Conservation (phyloP, 2,797 vertebrate species). For the Tympanoctomys barrerae region DNA sequence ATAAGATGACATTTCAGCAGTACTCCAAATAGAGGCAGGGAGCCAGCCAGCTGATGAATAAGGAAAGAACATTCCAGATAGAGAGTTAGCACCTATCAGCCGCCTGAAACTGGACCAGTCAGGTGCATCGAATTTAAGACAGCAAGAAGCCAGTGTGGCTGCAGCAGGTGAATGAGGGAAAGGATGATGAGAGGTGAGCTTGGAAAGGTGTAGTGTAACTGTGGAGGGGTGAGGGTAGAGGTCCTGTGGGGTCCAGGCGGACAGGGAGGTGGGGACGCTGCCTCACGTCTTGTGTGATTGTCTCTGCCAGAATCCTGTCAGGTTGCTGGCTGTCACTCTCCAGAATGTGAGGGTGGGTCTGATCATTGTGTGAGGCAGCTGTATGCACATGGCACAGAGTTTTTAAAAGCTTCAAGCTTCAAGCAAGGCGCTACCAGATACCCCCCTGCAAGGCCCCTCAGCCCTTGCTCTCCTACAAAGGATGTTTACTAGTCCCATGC, state of each 20-base stretch:
- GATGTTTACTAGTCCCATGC: not conserved
- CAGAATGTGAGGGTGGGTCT: constrained; percentile 64
- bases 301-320: constrained; percentile 72
- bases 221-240: not conserved
- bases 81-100: not conserved
- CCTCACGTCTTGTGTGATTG: not conserved
- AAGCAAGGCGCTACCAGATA: not conserved
- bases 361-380: not conserved
- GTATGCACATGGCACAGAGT: rapidly evolving
- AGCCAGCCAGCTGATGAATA: not conserved
- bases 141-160: not conserved
- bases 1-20: not conserved
- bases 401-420: not conserved
- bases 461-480: not conserved
- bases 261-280: not conserved
- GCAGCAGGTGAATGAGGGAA: not conserved
- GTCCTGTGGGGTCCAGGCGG: rapidly evolving
- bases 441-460: not conserved
- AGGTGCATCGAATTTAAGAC: not conserved
- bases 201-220: not conserved
- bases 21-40: not conserved
- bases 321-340: constrained; percentile 61
- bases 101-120: not conserved
- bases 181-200: not conserved
- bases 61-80: not conserved